phyloP scores from a whole-genome alignment of 2,113 vertebrate species.

The Carassius auratus region DNA sequence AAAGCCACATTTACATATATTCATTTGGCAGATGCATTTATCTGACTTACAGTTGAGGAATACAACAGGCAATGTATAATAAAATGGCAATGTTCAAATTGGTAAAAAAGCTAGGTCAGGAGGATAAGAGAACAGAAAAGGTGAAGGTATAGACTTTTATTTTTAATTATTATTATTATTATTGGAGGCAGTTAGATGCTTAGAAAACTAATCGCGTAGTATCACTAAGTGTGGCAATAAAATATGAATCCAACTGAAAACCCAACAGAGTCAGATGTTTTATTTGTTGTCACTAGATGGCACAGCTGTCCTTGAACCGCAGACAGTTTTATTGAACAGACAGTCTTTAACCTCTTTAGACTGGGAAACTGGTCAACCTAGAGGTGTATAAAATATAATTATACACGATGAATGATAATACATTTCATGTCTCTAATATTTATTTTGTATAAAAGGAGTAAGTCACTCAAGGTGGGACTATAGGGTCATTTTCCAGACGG shows the following conservation, averaged over 20 bases:
- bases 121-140: too few relatives aligned
- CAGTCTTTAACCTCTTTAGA: neutral
- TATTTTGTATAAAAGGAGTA: neutral
- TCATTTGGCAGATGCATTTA: too few relatives aligned
- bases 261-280: neutral
- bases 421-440: neutral
- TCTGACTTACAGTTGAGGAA: too few relatives aligned
- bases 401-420: neutral
- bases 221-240: neutral
- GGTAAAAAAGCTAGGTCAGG: too few relatives aligned
- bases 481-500: neutral
- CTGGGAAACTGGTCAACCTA: conserved; percentile 10
- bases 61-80: too few relatives aligned
- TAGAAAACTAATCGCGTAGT: neutral
- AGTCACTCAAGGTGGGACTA: neutral
- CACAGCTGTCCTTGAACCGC: neutral
- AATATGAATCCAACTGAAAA: neutral
- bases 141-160: too few relatives aligned
- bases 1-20: neutral
- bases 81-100: too few relatives aligned
- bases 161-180: too few relatives aligned
- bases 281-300: conserved; percentile 21
- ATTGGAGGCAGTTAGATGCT: too few relatives aligned
- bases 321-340: neutral
- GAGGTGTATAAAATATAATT: neutral